Percentiles rank a stretch among this genome's conserved stretches.
Evolutionary conservation across 2,888 invertebrate genomes (phyloP).

Genomic region (Epirrhoe alternata): DNA sequence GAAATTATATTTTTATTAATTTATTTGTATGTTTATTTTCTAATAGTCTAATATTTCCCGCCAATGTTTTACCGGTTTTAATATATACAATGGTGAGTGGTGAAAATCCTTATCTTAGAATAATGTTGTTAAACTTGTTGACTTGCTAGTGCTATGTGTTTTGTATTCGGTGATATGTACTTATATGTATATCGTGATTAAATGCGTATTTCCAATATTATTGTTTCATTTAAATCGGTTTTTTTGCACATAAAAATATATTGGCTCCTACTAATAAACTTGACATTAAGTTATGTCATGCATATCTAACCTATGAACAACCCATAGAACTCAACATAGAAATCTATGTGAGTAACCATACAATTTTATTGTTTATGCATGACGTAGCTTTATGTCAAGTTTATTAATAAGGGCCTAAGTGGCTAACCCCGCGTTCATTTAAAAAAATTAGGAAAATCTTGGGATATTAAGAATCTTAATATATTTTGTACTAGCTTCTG

Average conservation of each 20-base stretch:
- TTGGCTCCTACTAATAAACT: no score
- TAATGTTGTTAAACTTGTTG: slow-evolving; percentile 50
- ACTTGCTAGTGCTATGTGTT: slow-evolving; percentile 56
- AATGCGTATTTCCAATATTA: slow-evolving; percentile 59
- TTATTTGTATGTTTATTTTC: background rate
- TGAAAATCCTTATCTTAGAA: slow-evolving; percentile 1
- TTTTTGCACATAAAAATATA: background rate
- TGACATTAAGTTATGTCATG: no score
- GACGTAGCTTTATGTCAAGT: no score
- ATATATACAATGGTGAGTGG: background rate
- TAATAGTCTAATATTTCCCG: background rate
- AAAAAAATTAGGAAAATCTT: no score
- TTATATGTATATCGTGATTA: slow-evolving; percentile 72
- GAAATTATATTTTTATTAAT: background rate
- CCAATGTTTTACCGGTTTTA: background rate
- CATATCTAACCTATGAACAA: no score
- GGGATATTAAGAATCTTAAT: no score
- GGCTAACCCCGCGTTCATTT: no score
- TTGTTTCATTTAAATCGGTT: slow-evolving; percentile 7
- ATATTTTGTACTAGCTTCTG: no score
- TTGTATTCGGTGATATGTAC: slow-evolving; percentile 58
- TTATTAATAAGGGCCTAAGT: no score
- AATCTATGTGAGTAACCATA: no score
- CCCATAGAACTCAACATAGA: no score
- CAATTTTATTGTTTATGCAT: no score